Percentiles rank a stretch among this genome's conserved stretches.
phyloP scores from a whole-genome alignment of 92 coral and sea anemone species.

The Anthopleura xanthogrammica region DNA sequence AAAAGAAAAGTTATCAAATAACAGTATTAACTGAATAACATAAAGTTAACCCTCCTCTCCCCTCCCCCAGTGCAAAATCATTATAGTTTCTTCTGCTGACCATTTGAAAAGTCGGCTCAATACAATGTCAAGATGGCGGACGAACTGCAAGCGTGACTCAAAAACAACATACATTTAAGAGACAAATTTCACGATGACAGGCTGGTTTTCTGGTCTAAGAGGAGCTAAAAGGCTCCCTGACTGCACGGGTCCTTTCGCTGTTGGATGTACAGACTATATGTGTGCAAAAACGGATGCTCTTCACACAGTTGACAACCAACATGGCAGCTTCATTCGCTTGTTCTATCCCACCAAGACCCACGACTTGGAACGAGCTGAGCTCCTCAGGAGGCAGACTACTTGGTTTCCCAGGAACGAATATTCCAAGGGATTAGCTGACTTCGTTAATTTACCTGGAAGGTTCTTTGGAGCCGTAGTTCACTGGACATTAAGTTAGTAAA shows the following conservation, averaged over 20 bases:
- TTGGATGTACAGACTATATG: constrained; percentile 91
- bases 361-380: constrained; percentile 14
- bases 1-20: no score
- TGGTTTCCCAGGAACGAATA: constrained; percentile 87
- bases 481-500: constrained; percentile 77
- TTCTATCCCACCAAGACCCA: constrained; percentile 69
- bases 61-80: not conserved
- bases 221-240: constrained; percentile 42
- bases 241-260: constrained; percentile 71
- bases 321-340: constrained; percentile 77
- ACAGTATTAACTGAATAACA: no score
- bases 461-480: constrained; percentile 61
- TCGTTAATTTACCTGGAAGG: constrained; percentile 75
- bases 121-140: constrained; percentile 8
- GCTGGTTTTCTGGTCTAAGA: constrained; percentile 59
- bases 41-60: not conserved
- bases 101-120: not conserved
- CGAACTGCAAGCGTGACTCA: not conserved
- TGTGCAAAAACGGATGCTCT: constrained; percentile 37
- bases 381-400: constrained; percentile 18
- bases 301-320: not conserved
- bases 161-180: not conserved
- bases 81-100: not conserved
- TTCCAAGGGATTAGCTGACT: constrained; percentile 63
- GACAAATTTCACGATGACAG: constrained; percentile 34